Base-by-base conservation (phyloP, 2,113 vertebrate species). In the Poecile atricapillus region DNA sequence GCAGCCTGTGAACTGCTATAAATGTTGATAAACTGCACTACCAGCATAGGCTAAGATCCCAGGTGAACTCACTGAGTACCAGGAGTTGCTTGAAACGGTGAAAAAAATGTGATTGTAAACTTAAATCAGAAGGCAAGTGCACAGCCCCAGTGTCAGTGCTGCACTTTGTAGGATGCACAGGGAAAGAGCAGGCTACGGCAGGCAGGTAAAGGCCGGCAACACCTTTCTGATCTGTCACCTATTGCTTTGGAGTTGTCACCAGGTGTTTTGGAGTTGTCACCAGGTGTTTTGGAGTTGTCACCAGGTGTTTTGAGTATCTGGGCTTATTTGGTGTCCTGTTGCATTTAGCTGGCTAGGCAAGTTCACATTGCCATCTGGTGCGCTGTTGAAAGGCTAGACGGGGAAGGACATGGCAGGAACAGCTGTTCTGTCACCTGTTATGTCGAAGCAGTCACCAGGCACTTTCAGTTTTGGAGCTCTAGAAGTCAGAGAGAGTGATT, bases 11-110 rank as follows among this genome's bases (percentile, higher is more conserved):
- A 69, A 33, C 7, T 55, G 47, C 31, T 49, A 5, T 15, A 30
- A 24, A 19, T 47, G 18, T 41, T 55, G 41, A 41, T 15, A 47
- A 30, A 31, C 25, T 47, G 16, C 47, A 19, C 18, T 33, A 22
- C 35, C 21, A 47, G 31, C n/a, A 27, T 17, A 43, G 25, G 47
- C n/a, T 28, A 19, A 33, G 31, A 19, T 23, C 15, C 55, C 70
- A 35, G 10, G 21, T 35, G 63, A 68, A 7, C 55, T 35, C 70
- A 35, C 12, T 22, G 37, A 28, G 37, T 33, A 27, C 16, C 9
- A 41, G 0, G 0, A 49, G 25, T 4, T 0, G 0, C 13, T 22
- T 55, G 41, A 76, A 69, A 39, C 31, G 14, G 15, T 22, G 62
- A 31, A 55, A 69, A 68, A 76, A 31, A 19, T 4, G 17, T n/a